Conservation (phyloP, 2,113 vertebrate genomes). For the Cnemophilus loriae region DNA sequence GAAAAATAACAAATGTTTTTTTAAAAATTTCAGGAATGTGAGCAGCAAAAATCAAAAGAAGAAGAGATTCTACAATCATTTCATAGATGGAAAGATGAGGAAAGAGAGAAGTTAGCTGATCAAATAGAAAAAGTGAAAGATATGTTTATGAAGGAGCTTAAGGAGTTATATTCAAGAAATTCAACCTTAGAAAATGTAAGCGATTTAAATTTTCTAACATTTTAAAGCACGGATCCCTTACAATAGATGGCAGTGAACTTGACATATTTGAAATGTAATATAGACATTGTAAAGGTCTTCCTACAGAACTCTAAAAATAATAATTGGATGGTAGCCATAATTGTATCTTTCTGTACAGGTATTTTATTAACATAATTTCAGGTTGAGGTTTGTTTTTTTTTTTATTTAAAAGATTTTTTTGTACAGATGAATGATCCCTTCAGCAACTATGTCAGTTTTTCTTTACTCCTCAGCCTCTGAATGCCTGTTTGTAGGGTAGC, state of each 20-base stretch:
- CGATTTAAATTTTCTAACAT: neutral
- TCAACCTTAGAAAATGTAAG: slow-evolving; percentile 76
- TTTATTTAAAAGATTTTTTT: neutral
- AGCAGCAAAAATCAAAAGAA: slow-evolving; percentile 81
- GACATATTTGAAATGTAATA: neutral
- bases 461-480: neutral
- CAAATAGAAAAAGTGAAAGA: slow-evolving; percentile 88
- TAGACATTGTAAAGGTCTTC: neutral
- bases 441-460: neutral
- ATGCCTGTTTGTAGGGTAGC: neutral
- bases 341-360: neutral
- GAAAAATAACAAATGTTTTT: neutral
- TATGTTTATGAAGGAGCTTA: slow-evolving; percentile 86
- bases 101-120: slow-evolving; percentile 78
- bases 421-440: neutral
- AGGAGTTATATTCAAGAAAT: slow-evolving; percentile 81
- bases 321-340: neutral
- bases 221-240: neutral
- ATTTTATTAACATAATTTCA: neutral
- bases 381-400: neutral
- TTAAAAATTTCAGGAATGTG: slow-evolving; percentile 78
- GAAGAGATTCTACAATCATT: slow-evolving; percentile 80
- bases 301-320: neutral
- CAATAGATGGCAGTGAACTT: neutral
- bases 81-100: slow-evolving; percentile 86